Evolutionary conservation across 2,888 invertebrate species (phyloP), one percentile per base, ranked within the genome.

Genomic region (Monopis laevigella): DNA sequence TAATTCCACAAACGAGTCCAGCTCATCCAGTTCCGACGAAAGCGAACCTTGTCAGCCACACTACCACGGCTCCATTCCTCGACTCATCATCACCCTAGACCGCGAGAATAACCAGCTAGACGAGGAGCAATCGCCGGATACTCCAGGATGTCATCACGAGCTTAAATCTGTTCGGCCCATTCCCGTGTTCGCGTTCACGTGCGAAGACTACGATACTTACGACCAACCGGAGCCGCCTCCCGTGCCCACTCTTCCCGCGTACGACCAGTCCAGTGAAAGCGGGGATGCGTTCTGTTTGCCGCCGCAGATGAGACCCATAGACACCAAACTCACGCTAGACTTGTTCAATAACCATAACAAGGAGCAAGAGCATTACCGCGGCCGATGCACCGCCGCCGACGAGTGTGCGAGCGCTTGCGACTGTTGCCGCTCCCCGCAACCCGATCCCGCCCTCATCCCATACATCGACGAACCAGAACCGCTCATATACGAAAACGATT

Each of bases 391-490:
- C 2, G 71, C 59, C 2, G 53, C 67, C 8, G 66, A 68, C 44
- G 77, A 78, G 41, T 80, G 78, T 48, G 74, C 67, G 14, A 74
- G 73, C 46, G 75, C 75, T 4, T 80, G 78, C 48, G 77, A 75
- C 24, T 80, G 78, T 46, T 80, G 78, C 45, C 75, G 78, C 42
- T 67, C 70, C 19, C 78, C 75, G 27, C 77, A 75, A 43, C 78
- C 78, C 0, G 78, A 80, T 44, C 45, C 65, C 0, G 65, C 65
- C 16, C 67, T 59, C 19, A 82, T 82, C 44, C 81, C 82, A 0
- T 82, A 51, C 52, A 82, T 82, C 38, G 82, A 82, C 52, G 81
- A 75, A 43, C 75, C 78, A 0, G 80, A 81, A 44, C 82, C 78
- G 3, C 47, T 78, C 10, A 81, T 81, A 56, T 73, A 71, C 45